Percentiles rank a stretch among this genome's conserved stretches.
Evolutionary conservation across 2,113 vertebrate species (phyloP).

Genomic region (Sinocyclocheilus grahami): DNA sequence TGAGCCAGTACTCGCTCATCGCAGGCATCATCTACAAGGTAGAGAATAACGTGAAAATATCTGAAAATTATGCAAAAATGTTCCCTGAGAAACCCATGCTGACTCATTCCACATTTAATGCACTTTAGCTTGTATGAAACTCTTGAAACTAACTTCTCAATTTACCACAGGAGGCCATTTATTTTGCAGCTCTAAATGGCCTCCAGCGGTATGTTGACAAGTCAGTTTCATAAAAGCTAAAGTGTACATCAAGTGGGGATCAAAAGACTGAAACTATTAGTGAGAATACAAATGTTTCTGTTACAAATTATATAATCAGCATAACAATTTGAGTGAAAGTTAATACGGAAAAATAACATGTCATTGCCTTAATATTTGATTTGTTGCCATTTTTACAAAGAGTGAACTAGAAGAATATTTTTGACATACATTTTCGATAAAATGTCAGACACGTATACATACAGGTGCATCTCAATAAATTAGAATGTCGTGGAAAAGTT

Average conservation of each 20-base stretch:
- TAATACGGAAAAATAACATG: neutral
- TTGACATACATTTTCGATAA: too few species aligned
- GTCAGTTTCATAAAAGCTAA: neutral
- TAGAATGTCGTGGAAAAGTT: too few species aligned
- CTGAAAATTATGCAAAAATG: neutral
- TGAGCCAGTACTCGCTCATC: constrained; percentile 85
- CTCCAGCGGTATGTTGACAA: neutral
- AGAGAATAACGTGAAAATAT: constrained; percentile 33
- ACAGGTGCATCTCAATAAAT: too few species aligned
- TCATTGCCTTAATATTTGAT: neutral
- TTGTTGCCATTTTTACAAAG: neutral
- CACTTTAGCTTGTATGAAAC: constrained; percentile 5
- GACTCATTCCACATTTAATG: neutral
- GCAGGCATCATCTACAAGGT: constrained; percentile 92
- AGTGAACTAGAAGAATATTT: neutral
- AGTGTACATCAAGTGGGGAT: neutral
- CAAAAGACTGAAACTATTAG: too few species aligned
- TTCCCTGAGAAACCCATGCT: neutral
- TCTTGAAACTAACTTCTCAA: neutral
- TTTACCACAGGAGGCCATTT: neutral
- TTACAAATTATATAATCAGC: neutral
- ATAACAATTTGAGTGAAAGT: neutral
- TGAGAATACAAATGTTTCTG: neutral
- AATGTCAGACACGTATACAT: too few species aligned
- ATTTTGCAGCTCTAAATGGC: neutral